Percentiles rank a stretch among this genome's conserved stretches.
Evolutionary conservation across 2,888 invertebrate genomes (phyloP).

Genomic region (Ditylenchus weischeri): DNA sequence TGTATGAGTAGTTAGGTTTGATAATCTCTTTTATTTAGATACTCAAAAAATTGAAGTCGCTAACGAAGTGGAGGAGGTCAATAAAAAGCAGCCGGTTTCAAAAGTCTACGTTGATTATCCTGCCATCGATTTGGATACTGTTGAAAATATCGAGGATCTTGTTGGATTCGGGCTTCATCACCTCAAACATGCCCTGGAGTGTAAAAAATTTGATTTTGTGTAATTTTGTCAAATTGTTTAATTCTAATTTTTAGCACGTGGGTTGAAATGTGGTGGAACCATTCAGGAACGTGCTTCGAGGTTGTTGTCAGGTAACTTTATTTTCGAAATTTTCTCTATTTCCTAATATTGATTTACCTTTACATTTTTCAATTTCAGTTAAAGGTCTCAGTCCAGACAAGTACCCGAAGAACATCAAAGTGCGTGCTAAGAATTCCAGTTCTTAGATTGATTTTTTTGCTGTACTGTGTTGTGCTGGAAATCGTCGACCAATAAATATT

Average conservation of each 20-base stretch:
- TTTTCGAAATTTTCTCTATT: no score
- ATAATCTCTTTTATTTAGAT: no score
- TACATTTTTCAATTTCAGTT: slow-evolving; percentile 19
- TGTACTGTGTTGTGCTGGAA: no score
- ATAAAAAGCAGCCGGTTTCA: not conserved
- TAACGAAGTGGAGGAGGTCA: not conserved
- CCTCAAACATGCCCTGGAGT: slow-evolving; percentile 46
- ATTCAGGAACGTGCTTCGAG: slow-evolving; percentile 61
- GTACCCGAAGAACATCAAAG: slow-evolving; percentile 42
- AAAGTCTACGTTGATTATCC: slow-evolving; percentile 27
- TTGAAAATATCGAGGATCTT: slow-evolving; percentile 48
- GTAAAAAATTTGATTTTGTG: slow-evolving; percentile 31
- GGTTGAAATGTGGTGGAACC: slow-evolving; percentile 64
- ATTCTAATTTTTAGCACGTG: slow-evolving; percentile 46
- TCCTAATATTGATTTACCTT: no score
- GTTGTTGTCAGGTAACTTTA: slow-evolving; percentile 50
- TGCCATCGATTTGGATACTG: slow-evolving; percentile 35
- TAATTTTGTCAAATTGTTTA: no score
- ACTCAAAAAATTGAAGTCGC: no score
- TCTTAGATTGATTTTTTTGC: no score
- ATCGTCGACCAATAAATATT: no score
- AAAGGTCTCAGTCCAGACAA: slow-evolving; percentile 39
- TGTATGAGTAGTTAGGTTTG: no score
- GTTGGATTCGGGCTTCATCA: slow-evolving; percentile 61
- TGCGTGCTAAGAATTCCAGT: slow-evolving; percentile 8